Conservation (phyloP, 2,797 vertebrate species). For the Thamnophis elegans region DNA sequence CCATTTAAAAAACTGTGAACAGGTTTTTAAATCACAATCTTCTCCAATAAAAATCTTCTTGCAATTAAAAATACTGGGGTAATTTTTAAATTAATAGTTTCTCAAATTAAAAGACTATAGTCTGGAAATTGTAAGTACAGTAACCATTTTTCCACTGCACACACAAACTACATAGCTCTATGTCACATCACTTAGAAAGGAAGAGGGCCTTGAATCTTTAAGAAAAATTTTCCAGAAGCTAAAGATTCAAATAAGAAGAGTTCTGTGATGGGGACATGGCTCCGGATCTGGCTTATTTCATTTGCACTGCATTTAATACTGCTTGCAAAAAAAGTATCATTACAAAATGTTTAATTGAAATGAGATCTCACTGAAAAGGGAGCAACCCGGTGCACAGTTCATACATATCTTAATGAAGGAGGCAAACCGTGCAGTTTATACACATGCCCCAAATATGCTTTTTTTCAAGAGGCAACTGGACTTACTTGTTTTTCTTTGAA, state of each 20-base stretch:
- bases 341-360: neutral
- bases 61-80: neutral
- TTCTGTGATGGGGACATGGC: neutral
- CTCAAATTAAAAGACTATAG: neutral
- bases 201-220: neutral
- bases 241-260: neutral
- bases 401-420: too few species aligned
- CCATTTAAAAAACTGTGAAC: neutral
- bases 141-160: neutral
- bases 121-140: too few species aligned
- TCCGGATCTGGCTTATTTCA: neutral
- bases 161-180: neutral
- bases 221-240: neutral
- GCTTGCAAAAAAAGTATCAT: neutral
- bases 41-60: neutral
- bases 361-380: neutral
- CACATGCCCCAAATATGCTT: neutral
- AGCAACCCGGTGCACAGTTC: neutral
- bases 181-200: neutral
- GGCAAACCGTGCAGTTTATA: neutral
- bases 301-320: neutral
- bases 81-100: constrained; percentile 2
- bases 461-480: too few species aligned
- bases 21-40: neutral
- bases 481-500: too few species aligned